Conservation (phyloP, 2,888 invertebrate species). For the Idaea straminata region DNA sequence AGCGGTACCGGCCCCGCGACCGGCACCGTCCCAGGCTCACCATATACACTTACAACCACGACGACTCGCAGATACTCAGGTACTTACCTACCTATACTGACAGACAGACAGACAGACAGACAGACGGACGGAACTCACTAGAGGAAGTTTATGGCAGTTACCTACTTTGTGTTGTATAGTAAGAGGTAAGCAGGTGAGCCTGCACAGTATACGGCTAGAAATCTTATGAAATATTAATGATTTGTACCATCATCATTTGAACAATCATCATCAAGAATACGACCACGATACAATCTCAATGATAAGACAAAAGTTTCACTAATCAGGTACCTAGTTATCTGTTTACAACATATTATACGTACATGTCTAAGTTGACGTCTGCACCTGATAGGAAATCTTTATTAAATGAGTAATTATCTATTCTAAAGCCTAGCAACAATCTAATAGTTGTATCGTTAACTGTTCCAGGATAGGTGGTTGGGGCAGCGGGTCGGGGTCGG, state of each 20-base stretch:
- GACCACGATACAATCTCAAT: background rate
- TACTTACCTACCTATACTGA: background rate
- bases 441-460: background rate
- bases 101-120: constrained; percentile 14
- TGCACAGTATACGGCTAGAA: background rate
- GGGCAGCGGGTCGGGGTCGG: constrained; percentile 9
- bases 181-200: no score
- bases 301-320: background rate
- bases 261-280: no score
- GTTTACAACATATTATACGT: no score
- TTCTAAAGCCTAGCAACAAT: no score
- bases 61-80: constrained; percentile 18
- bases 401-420: no score
- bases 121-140: background rate
- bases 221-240: background rate
- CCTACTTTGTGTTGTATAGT: no score
- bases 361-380: no score
- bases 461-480: constrained; percentile 15
- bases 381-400: no score
- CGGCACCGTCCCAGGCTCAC: constrained; percentile 19
- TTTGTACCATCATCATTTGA: no score
- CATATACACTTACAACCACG: constrained; percentile 24
- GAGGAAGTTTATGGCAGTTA: no score
- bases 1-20: constrained; percentile 17
- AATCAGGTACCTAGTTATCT: background rate